Conservation (phyloP, 2,113 vertebrate species). For the Calonectris borealis region DNA sequence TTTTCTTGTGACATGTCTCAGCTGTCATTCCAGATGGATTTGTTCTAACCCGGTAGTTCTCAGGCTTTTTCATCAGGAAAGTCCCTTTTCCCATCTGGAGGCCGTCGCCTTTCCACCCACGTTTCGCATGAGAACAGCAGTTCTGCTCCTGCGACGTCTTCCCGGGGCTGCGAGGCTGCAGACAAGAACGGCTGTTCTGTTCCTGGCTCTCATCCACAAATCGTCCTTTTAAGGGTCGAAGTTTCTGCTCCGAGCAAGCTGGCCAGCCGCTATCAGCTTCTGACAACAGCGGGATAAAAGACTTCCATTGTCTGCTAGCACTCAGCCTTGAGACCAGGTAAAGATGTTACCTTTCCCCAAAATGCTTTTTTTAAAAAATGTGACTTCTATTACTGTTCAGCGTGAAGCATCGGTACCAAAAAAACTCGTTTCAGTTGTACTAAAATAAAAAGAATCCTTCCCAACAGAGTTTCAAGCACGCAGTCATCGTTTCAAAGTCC, state of each 20-base stretch:
- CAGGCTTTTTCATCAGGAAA: slow-evolving; percentile 32
- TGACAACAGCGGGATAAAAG: not conserved
- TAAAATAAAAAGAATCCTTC: not conserved
- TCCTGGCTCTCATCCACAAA: not conserved
- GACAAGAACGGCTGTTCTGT: not conserved
- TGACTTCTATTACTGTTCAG: not conserved
- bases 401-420: not conserved
- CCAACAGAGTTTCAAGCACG: not conserved
- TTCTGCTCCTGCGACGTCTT: not conserved
- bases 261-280: not conserved
- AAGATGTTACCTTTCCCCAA: not conserved
- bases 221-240: not conserved
- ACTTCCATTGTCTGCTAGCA: not conserved
- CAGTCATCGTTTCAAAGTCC: not conserved
- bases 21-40: not conserved
- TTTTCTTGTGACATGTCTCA: not conserved
- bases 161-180: not conserved
- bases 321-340: not conserved
- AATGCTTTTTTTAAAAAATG: not conserved
- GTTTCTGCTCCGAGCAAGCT: not conserved
- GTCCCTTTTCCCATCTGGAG: slow-evolving; percentile 48
- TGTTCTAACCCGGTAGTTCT: not conserved
- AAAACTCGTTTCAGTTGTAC: not conserved
- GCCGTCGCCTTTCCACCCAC: not conserved
- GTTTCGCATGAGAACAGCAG: not conserved